Conservation (phyloP, 2,797 vertebrate species). For the Galagoides demidoff region DNA sequence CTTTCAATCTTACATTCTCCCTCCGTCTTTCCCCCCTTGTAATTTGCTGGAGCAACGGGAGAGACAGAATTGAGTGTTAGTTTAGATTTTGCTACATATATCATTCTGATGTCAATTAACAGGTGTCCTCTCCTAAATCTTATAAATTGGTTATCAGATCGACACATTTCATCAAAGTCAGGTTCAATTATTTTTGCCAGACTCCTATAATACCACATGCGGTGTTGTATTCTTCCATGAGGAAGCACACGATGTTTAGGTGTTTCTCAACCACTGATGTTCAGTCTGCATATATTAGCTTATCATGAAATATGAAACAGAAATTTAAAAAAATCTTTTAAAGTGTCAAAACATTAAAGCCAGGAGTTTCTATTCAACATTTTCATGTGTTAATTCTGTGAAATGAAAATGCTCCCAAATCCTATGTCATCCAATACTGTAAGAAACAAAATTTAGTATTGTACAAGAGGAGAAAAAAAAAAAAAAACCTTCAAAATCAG, state of each 20-base stretch:
- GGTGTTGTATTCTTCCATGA: background rate
- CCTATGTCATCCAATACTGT: background rate
- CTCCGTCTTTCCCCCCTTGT: background rate
- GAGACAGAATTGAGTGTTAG: no score
- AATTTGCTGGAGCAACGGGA: background rate
- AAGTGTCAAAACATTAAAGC: background rate
- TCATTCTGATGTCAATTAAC: background rate
- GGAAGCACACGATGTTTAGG: background rate
- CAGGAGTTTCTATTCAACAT: conserved; percentile 1
- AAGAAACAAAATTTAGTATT: conserved; percentile 24
- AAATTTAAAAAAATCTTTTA: conserved; percentile 29
- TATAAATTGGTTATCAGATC: background rate
- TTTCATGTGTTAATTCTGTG: conserved; percentile 18
- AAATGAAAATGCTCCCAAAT: conserved; percentile 49
- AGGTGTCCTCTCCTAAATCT: background rate
- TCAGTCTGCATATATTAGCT: background rate
- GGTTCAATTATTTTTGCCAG: conserved; percentile 12
- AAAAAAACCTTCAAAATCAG: background rate
- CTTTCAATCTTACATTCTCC: background rate
- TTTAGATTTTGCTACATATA: conserved; percentile 14
- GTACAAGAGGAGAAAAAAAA: background rate
- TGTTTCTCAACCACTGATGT: background rate
- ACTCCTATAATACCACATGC: background rate
- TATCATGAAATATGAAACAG: background rate
- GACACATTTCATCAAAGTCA: background rate